Percentiles rank a stretch among this genome's conserved stretches.
Conservation (phyloP, 1,140 invertebrate species). For the Trichonephila inaurata region DNA sequence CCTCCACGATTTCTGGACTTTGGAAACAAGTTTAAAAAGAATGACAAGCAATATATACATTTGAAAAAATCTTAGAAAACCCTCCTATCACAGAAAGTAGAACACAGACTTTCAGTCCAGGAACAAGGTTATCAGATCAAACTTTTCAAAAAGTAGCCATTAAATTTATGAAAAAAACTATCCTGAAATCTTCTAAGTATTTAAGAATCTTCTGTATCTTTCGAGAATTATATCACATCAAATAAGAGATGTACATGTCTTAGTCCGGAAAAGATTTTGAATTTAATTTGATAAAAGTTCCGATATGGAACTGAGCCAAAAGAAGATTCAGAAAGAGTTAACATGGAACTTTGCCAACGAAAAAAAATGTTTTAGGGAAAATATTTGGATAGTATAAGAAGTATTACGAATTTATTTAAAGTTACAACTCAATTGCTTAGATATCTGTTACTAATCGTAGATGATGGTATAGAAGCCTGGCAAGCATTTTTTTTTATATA, state of each 20-base stretch:
- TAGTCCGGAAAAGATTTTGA: neutral
- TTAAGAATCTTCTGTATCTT: neutral
- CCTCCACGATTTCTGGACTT: too few relatives aligned
- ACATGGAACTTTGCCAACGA: neutral
- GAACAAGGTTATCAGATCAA: too few relatives aligned
- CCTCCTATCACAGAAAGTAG: too few relatives aligned
- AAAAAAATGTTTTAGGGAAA: neutral
- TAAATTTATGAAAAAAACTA: too few relatives aligned
- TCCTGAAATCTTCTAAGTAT: neutral
- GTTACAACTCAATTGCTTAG: neutral
- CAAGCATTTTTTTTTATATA: too few relatives aligned
- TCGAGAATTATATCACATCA: neutral
- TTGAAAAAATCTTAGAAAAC: too few relatives aligned
- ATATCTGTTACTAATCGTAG: too few relatives aligned
- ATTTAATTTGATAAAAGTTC: constrained; percentile 27
- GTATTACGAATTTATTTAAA: neutral
- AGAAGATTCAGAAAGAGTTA: neutral
- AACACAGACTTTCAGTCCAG: too few relatives aligned
- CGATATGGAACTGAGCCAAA: neutral
- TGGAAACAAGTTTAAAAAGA: too few relatives aligned
- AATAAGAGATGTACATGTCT: neutral
- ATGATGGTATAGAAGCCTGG: too few relatives aligned
- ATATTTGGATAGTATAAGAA: neutral
- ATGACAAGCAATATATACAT: too few relatives aligned
- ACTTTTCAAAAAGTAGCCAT: too few relatives aligned